Conservation (phyloP, 2,888 invertebrate genomes). For the Pantelozetes paolii region DNA sequence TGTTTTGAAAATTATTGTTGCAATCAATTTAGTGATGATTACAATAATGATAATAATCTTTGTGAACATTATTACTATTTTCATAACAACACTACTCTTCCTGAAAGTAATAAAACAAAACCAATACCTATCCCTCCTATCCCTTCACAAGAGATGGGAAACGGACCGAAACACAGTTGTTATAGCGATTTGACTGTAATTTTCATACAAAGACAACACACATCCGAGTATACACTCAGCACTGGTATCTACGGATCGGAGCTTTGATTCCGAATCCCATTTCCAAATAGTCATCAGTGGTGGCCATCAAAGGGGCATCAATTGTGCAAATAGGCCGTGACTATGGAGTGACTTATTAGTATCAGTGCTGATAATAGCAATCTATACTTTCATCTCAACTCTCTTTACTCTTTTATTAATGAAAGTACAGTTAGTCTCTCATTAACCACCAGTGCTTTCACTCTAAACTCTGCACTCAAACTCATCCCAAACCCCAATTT, state of each 20-base stretch:
- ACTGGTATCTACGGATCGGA: background rate
- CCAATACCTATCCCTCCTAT: background rate
- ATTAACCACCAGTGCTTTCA: background rate
- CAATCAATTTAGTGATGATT: background rate
- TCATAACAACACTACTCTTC: background rate
- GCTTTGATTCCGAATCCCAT: slow-evolving; percentile 1
- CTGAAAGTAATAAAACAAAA: background rate
- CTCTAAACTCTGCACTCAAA: background rate
- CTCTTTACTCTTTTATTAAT: slow-evolving; percentile 12
- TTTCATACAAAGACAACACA: background rate
- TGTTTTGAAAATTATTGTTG: too few species aligned
- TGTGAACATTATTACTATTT: slow-evolving; percentile 4
- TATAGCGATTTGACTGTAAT: background rate
- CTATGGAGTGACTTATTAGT: slow-evolving; percentile 24
- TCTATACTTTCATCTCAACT: background rate
- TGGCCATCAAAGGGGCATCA: background rate
- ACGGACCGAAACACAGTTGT: background rate
- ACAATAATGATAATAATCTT: background rate
- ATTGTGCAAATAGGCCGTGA: slow-evolving; percentile 14
- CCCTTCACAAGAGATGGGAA: background rate
- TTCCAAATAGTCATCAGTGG: slow-evolving; percentile 8
- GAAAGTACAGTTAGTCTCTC: background rate
- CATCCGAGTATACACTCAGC: background rate
- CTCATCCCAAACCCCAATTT: background rate
- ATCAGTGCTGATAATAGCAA: background rate